phyloP scores from a whole-genome alignment of 2,113 vertebrate species.

The Nothobranchius kuhntae region DNA sequence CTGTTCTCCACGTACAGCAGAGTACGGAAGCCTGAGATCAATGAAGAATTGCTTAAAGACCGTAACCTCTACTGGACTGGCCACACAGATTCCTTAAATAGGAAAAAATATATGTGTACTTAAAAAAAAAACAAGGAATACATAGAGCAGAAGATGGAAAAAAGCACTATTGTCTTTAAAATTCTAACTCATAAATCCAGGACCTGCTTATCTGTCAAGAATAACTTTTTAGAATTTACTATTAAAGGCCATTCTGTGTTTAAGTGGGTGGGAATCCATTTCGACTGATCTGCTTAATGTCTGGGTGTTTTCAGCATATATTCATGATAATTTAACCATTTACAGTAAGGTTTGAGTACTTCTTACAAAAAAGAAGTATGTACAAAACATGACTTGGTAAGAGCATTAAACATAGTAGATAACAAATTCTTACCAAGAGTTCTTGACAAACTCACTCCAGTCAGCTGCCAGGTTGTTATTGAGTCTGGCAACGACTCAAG shows the following conservation, averaged over 20 bases:
- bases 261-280: too few species aligned
- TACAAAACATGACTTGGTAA: too few species aligned
- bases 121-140: not conserved
- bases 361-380: too few species aligned
- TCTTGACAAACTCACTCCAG: constrained; percentile 84
- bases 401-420: not conserved
- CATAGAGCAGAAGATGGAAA: not conserved
- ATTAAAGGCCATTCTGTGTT: too few species aligned
- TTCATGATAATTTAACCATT: too few species aligned
- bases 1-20: constrained; percentile 76
- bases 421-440: constrained; percentile 49
- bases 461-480: constrained; percentile 88
- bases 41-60: constrained; percentile 86
- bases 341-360: too few species aligned
- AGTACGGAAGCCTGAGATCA: constrained; percentile 76
- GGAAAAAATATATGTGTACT: too few species aligned
- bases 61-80: constrained; percentile 79
- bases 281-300: too few species aligned
- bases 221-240: too few species aligned
- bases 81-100: constrained; percentile 86
- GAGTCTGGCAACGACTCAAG: constrained; percentile 79
- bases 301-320: too few species aligned
- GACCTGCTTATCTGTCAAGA: too few species aligned
- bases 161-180: not conserved
- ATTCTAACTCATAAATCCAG: too few species aligned